Base-by-base conservation (phyloP, 2,797 vertebrate species). In the Ceyx erithaca region DNA sequence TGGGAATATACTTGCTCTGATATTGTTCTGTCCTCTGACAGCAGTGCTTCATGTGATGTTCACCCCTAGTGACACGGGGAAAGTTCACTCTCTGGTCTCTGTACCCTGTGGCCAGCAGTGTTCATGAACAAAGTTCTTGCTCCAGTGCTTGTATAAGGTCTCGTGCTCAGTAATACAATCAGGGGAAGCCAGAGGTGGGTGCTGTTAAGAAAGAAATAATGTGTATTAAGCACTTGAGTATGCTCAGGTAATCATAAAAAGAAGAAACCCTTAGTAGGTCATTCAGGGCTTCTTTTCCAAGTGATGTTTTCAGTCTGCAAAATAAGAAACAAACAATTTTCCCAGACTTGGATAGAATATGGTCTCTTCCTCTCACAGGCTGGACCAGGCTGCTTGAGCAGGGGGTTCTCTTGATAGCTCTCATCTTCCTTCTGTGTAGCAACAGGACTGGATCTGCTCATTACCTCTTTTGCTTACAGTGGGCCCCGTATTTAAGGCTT, bases 51-150 rank as follows among this genome's bases (percentile, higher is more conserved):
- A 0, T 17, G 37, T 6, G 62, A 14, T 61, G 67, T n/a, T 82
- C 1, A 0, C 10, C 15, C 14, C 37, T 55, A 33, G 30, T 12
- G 57, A 59, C 26, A 22, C 0, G 0, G 11, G 23, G 14, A 72
- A 94, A 33, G 18, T 28, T 58, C 28, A n/a, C 35, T 45, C 20
- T 43, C 31, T 87, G 52, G 6, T 75, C 40, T 63, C 51, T 48
- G n/a, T 16, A 52, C 14, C 11, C 35, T 1, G 1, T 40, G 22
- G 28, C 22, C 52, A 89, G 48, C 26, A 83, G 52, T 22, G 43
- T 12, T 87, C 5, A 3, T 31, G 20, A 59, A 58, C 6, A 9
- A 70, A 71, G 31, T 48, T 66, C 30, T 79, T 86, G 59, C 16
- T 54, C 11, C 9, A 21, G 7, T 66, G 40, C 13, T 77, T 80